phyloP scores from a whole-genome alignment of 2,113 vertebrate genomes.

The Triplophysa siluroides region DNA sequence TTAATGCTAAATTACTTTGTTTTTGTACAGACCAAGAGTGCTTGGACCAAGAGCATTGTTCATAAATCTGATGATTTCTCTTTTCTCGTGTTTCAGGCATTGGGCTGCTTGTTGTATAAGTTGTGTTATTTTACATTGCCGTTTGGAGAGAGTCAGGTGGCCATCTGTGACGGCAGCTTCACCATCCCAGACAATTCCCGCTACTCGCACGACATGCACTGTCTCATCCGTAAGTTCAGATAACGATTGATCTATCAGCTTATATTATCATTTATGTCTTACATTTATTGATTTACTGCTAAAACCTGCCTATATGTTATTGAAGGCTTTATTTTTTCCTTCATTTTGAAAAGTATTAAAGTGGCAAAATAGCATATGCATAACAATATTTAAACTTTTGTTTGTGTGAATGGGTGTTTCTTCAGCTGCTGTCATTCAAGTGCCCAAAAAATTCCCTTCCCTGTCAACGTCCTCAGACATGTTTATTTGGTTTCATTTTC shows the following conservation, averaged over 20 bases:
- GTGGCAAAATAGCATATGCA: too few relatives aligned
- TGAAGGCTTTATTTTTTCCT: too few relatives aligned
- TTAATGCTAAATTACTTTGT: too few relatives aligned
- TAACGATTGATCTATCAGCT: not conserved
- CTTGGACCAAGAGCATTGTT: not conserved
- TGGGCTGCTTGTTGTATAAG: slow-evolving; percentile 96
- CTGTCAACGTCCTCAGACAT: not conserved
- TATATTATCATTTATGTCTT: not conserved
- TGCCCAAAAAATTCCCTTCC: not conserved
- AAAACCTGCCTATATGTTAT: too few relatives aligned
- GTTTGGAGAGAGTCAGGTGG: slow-evolving; percentile 98
- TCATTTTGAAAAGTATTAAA: too few relatives aligned
- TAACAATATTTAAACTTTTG: too few relatives aligned
- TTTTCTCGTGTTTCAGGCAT: slow-evolving; percentile 74
- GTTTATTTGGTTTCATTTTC: not conserved
- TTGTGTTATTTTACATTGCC: slow-evolving; percentile 96
- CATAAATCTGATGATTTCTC: not conserved
- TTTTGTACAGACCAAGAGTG: not conserved
- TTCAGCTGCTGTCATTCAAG: too few relatives aligned
- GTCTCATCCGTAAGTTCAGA: slow-evolving; percentile 77
- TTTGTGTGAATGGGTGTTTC: too few relatives aligned
- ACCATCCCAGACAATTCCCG: slow-evolving; percentile 96
- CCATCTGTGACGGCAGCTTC: slow-evolving; percentile 97
- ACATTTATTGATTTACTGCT: too few relatives aligned
- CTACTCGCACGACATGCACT: slow-evolving; percentile 96